Evolutionary conservation across 2,888 invertebrate genomes (phyloP).

Genomic region (Gasteruption jaculator): DNA sequence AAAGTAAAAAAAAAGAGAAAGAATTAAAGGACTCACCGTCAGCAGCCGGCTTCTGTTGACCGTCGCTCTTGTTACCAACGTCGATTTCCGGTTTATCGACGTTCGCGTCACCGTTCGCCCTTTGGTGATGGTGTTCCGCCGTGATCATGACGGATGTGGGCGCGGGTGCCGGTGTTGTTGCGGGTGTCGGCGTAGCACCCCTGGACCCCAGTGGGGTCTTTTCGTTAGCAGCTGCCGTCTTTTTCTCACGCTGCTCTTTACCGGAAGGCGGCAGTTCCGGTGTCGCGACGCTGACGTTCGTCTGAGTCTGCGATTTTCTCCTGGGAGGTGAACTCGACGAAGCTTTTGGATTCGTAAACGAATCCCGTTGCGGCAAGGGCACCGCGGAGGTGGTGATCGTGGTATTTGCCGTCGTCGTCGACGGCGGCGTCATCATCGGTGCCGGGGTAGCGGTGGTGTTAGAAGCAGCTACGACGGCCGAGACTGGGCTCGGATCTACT

Average conservation of each 20-base stretch:
- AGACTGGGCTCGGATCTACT: conserved; percentile 17
- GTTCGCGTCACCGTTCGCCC: conserved; percentile 39
- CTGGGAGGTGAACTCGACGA: conserved; percentile 38
- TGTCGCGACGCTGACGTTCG: conserved; percentile 22
- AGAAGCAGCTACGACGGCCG: conserved; percentile 16
- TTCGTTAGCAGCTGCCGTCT: conserved; percentile 33
- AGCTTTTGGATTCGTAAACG: conserved; percentile 33
- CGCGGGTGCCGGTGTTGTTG: too few species aligned
- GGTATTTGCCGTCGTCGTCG: conserved; percentile 26
- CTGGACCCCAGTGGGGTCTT: conserved; percentile 33
- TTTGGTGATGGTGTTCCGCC: conserved; percentile 27
- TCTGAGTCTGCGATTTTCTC: conserved; percentile 35
- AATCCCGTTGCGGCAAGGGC: conserved; percentile 30
- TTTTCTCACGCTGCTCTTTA: conserved; percentile 36
- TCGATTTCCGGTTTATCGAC: conserved; percentile 33
- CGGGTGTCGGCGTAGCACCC: conserved; percentile 31
- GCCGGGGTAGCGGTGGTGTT: conserved; percentile 11
- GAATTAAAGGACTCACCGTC: conserved; percentile 35
- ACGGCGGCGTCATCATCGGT: conserved; percentile 16
- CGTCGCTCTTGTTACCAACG: conserved; percentile 28
- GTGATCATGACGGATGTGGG: conserved; percentile 28
- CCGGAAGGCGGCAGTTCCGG: conserved; percentile 25
- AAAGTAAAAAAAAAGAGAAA: conserved; percentile 9
- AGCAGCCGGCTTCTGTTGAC: conserved; percentile 31
- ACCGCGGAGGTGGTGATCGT: conserved; percentile 27